Percentiles rank a stretch among this genome's conserved stretches.
Evolutionary conservation across 2,888 invertebrate genomes (phyloP).

Genomic region (Melipona bicolor): DNA sequence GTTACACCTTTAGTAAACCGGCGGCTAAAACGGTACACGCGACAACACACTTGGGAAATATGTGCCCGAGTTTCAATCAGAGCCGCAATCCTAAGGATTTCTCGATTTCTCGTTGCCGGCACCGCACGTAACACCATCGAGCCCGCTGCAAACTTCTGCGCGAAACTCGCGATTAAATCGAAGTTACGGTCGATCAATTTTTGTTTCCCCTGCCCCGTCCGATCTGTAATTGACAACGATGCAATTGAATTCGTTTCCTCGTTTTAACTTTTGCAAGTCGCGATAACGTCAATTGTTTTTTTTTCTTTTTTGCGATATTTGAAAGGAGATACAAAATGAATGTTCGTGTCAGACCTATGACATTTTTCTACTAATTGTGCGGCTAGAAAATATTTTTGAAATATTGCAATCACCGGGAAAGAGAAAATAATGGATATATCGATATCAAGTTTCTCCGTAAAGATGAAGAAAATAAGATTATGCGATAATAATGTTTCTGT

Average conservation of each 20-base stretch:
- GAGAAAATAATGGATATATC: too few relatives aligned
- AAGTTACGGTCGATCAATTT: conserved; percentile 2
- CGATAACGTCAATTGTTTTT: too few relatives aligned
- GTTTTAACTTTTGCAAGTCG: background rate
- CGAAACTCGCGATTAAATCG: conserved; percentile 12
- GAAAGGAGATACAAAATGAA: too few relatives aligned
- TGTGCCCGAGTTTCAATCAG: conserved; percentile 75
- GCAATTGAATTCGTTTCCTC: background rate
- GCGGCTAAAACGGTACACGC: conserved; percentile 65
- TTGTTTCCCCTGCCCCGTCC: background rate
- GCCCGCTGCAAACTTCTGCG: background rate
- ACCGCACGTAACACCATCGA: background rate
- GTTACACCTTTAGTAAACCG: conserved; percentile 63
- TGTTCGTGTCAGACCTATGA: too few relatives aligned
- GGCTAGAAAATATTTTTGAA: too few relatives aligned
- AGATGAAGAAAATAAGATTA: too few relatives aligned
- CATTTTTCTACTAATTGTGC: too few relatives aligned
- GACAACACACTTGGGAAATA: conserved; percentile 81
- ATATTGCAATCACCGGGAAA: too few relatives aligned
- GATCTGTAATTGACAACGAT: background rate
- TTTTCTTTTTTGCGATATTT: too few relatives aligned
- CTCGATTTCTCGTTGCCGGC: conserved; percentile 28
- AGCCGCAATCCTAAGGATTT: conserved; percentile 57
- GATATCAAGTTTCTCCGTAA: too few relatives aligned
- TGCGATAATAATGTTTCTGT: too few relatives aligned